A percentile compares a stretch with the other conserved stretches of the same genome.
These are phyloP conservation scores for Phyllotreta striolata DNA, from an alignment of 2,888 invertebrate genomes.

Conservation along the genomic window DNA sequence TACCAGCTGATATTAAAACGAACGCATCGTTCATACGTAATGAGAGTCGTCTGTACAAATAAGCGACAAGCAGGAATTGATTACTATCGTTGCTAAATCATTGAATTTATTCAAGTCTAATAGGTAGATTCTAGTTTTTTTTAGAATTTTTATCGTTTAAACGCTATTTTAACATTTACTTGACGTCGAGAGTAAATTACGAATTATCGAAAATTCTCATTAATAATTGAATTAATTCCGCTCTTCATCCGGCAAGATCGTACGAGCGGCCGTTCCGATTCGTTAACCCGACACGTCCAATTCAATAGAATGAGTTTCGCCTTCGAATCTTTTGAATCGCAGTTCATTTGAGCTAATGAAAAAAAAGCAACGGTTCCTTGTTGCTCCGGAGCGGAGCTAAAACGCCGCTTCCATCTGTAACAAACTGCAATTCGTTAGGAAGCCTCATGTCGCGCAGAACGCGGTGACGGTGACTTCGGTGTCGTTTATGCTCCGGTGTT, in stretches of 20 bases:
- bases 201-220: too few species aligned
- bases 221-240: too few species aligned
- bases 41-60: too few species aligned
- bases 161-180: too few species aligned
- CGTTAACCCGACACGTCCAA: conserved; percentile 2
- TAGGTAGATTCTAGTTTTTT: too few species aligned
- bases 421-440: conserved; percentile 29
- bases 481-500: conserved; percentile 37
- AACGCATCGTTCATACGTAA: conserved; percentile 5
- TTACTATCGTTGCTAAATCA: too few species aligned
- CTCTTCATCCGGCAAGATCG: neutral
- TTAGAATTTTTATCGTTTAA: too few species aligned
- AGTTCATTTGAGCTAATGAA: conserved; percentile 24
- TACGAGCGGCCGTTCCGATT: neutral
- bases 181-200: too few species aligned
- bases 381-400: conserved; percentile 24
- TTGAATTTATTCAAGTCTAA: too few species aligned
- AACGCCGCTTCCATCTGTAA: conserved; percentile 29
- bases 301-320: conserved; percentile 17
- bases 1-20: conserved; percentile 27
- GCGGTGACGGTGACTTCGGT: conserved; percentile 51
- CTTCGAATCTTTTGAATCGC: conserved; percentile 28
- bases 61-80: too few species aligned
- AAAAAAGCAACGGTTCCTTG: conserved; percentile 33
- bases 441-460: conserved; percentile 28